Base-by-base conservation (phyloP, 2,888 invertebrate genomes). In the Spisula subtruncata region DNA sequence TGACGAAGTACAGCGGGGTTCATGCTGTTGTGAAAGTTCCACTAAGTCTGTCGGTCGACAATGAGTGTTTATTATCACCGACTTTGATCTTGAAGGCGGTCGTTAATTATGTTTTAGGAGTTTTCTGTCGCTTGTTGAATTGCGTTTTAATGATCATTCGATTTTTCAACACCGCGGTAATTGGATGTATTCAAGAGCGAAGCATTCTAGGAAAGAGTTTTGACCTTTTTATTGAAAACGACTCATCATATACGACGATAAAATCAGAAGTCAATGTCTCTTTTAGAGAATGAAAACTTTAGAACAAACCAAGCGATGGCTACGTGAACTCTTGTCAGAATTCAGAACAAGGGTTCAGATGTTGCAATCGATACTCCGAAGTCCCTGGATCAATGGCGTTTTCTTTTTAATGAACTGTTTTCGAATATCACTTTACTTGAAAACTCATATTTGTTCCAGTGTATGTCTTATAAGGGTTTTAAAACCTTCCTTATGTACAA, bases 161-260 rank as follows among this genome's bases (percentile, higher is more conserved):
- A 25, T 25, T 66, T n/a, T 66, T 66, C 60, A 66, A 66, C 60
- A 66, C 5, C 60, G 10, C 60, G 6, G n/a, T 25, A 66, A 66
- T 66, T 12, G 25, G n/a, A 10, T 66, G 10, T 66, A 66, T 66
- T 66, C 60, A 66, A n/a, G 20, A 66, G 6, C 60, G 25, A n/a
- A 8, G 25, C 10, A 12, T 25, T 66, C 25, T 4, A 25, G 60
- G 60, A 25, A 66, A 10, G 51, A 66, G 25, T 5, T 6, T 25
- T n/a, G 60, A 66, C 60, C 60, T 66, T 66, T 41, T 66, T 25
- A 25, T 66, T 25, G 60, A 66, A n/a, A 66, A 66, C n/a, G 25
- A 25, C 60, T 66, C 2, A 51, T 66, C 12, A 25, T 4, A 12
- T 25, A 66, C 25, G 5, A 25, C n/a, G 60, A 66, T 66, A 66